Base-by-base conservation (phyloP, 2,797 vertebrate species). In the Lepus oiostolus region DNA sequence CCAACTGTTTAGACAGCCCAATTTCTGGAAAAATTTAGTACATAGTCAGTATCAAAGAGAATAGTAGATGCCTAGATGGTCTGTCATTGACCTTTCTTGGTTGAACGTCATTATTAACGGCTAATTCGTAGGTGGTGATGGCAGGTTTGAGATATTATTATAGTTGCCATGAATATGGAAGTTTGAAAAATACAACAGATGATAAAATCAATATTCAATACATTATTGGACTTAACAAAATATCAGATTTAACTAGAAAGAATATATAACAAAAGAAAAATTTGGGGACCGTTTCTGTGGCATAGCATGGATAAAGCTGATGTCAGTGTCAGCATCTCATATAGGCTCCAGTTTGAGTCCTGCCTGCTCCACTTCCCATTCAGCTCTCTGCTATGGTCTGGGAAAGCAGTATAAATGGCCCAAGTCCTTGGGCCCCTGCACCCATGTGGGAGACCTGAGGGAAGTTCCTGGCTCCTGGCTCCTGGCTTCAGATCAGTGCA, bases 161-260 rank as follows among this genome's bases (percentile, higher is more conserved):
- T 8, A 65, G 28, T 4, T 71, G 35, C 92, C 10, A 70, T 12
- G 68, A 67, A 62, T 75, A 80, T 26, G 7, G 21, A 91, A 68
- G 26, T 50, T 28, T 77, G 67, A 96, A 70, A 93, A 82, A 68
- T 54, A 32, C 14, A 63, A 67, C 65, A 81, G n/a, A 76, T 50
- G 54, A 72, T 47, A 91, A 24, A 60, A 90, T 50, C 13, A 21
- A 10, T 19, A 72, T 77, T 95, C 32, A n/a, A 65, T 91, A 92
- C 58, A 71, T 4, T 72, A 35, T 71, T 47, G 80, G n/a, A 90
- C 17, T n/a, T 94, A 67, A 75, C 24, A 76, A 22, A n/a, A n/a
- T 71, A 32, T 54, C 67, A 62, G 22, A 35, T 89, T 13, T 84
- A 63, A 80, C 32, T 47, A 30, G 77, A 81, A 62, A 82, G 52